Evolutionary conservation across 2,888 invertebrate genomes (phyloP).

Genomic region (Acanthococcus lagerstroemiae): DNA sequence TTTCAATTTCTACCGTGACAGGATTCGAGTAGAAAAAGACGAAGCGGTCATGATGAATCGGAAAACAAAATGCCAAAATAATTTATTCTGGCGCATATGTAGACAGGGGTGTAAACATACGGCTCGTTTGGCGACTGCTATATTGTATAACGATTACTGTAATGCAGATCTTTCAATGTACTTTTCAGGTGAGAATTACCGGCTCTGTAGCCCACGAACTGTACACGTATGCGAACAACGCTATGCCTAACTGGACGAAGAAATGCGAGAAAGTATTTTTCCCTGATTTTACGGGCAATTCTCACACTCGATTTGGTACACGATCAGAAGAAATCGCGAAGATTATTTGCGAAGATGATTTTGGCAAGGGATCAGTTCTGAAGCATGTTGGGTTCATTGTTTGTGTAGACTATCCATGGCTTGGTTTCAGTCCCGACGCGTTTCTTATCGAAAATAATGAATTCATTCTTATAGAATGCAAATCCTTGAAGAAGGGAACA

Average conservation of each 20-base stretch:
- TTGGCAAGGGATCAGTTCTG: neutral
- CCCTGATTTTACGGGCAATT: neutral
- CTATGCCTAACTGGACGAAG: neutral
- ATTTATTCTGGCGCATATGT: too few species aligned
- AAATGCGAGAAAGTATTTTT: neutral
- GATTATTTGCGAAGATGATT: neutral
- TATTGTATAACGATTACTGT: too few species aligned
- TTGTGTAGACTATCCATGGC: neutral
- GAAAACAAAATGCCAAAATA: neutral
- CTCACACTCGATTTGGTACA: neutral
- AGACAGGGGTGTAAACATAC: too few species aligned
- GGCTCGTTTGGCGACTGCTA: too few species aligned
- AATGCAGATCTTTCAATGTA: neutral
- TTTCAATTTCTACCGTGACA: too few species aligned
- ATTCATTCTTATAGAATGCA: neutral
- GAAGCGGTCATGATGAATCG: neutral
- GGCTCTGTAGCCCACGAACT: neutral
- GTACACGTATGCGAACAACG: neutral
- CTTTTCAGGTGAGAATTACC: neutral
- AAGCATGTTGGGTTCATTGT: neutral
- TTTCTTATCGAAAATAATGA: neutral
- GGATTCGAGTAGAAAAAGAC: neutral
- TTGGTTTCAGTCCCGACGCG: neutral
- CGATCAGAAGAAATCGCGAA: neutral
- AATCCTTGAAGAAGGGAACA: neutral